Conservation (phyloP, 2,113 vertebrate genomes). For the Phasianus colchicus region DNA sequence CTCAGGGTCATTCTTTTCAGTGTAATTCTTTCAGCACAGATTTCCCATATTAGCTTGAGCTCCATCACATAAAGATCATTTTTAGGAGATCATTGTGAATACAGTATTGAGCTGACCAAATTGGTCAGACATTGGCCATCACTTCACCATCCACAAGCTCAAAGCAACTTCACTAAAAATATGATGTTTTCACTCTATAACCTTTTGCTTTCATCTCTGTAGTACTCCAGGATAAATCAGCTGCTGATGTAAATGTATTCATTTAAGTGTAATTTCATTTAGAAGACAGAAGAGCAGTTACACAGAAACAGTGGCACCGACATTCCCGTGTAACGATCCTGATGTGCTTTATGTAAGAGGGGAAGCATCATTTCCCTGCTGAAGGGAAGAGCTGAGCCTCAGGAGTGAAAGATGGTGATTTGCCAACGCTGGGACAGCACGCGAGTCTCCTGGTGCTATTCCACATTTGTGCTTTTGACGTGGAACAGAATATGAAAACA, state of each 20-base stretch:
- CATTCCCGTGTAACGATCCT: not conserved
- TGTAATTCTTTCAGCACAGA: slow-evolving; percentile 25
- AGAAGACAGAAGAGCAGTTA: not conserved
- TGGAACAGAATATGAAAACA: not conserved
- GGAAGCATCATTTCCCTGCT: not conserved
- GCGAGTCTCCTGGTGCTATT: not conserved
- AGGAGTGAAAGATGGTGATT: not conserved
- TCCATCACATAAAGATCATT: not conserved
- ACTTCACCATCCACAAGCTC: not conserved
- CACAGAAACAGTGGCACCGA: not conserved
- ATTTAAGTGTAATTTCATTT: not conserved
- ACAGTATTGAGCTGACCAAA: not conserved
- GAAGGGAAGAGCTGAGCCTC: not conserved
- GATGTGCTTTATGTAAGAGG: not conserved
- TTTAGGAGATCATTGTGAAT: not conserved
- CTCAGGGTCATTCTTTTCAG: not conserved
- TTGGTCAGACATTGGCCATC: not conserved
- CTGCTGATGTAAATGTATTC: not conserved
- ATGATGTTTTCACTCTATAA: not conserved
- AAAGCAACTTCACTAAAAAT: slow-evolving; percentile 27
- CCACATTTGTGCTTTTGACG: not conserved
- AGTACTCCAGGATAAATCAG: not conserved
- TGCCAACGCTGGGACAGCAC: not conserved
- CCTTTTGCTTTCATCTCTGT: not conserved
- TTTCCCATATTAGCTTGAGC: slow-evolving; percentile 18